A percentile compares a stretch with the other conserved stretches of the same genome.
Conservation (phyloP, 2,113 vertebrate genomes). For the Pituophis catenifer region DNA sequence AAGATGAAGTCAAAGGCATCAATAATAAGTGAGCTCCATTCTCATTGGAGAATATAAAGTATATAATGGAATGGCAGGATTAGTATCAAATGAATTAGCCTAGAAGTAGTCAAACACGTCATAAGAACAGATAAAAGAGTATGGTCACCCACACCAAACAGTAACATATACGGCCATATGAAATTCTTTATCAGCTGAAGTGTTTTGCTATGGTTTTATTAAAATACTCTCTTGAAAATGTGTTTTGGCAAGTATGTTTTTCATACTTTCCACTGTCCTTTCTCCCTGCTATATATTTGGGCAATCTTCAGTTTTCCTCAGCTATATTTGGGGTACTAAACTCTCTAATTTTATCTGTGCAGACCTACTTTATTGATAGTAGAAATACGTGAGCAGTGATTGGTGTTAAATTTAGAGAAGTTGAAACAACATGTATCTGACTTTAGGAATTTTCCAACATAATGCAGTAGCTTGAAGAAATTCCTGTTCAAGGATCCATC, state of each 20-base stretch:
- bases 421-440: background rate
- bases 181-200: background rate
- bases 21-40: background rate
- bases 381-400: background rate
- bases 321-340: background rate
- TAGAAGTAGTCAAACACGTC: background rate
- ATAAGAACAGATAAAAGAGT: background rate
- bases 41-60: background rate
- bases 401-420: background rate
- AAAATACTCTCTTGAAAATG: background rate
- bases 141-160: background rate
- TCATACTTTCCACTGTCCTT: too few species aligned
- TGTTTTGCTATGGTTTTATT: background rate
- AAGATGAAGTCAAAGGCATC: background rate
- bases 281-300: too few species aligned
- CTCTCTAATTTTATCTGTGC: background rate
- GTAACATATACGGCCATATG: background rate
- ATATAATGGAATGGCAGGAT: background rate
- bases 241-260: background rate
- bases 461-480: background rate
- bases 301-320: too few species aligned
- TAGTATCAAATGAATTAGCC: background rate
- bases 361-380: background rate
- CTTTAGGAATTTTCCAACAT: background rate
- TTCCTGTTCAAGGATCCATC: background rate